Base-by-base conservation (phyloP, 2,113 vertebrate species). In the Larimichthys polyactis region DNA sequence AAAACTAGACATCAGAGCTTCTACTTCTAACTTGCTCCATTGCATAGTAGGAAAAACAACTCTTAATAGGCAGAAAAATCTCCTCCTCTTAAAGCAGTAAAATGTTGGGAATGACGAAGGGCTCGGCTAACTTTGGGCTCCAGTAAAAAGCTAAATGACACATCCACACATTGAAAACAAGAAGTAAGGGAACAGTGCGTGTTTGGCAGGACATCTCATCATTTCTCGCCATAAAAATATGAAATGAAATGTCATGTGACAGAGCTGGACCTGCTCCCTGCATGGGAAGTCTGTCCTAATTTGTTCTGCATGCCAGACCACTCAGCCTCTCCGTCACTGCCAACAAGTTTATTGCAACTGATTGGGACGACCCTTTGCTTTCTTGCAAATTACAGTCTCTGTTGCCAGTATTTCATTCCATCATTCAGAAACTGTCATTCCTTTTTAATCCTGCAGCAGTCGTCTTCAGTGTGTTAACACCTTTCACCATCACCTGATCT, bases 191-290 rank as follows among this genome's bases (percentile, higher is more conserved):
- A 91, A 75, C 14, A 4, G 55, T 57, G 72, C 67, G 57, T 48
- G 64, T 88, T 78, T 90, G 90, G 86, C 78, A 79, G 87, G 32
- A 82, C 62, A 76, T 79, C 29, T 58, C 15, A 15, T 75, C 64
- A 40, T 72, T 75, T 75, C 4, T 44, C 68, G 44, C 24, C 49
- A 65, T 84, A 89, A 88, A 87, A 88, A 87, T 82, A 58, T 81
- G 63, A 79, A 68, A 79, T 65, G 48, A 83, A 86, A 62, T 51
- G 67, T 84, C 60, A 43, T 40, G 79, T 59, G 73, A 72, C 87
- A 75, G 72, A 69, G 74, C 76, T 89, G 85, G 78, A 70, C 55
- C 49, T 16, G 58, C 80, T 89, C 59, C 60, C 81, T 71, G 69
- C 57, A 11, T 71, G 17, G 59, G 64, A 74, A 81, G 49, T 82